Conservation (phyloP, 1,140 invertebrate species). For the Drosophila pruinosa region DNA sequence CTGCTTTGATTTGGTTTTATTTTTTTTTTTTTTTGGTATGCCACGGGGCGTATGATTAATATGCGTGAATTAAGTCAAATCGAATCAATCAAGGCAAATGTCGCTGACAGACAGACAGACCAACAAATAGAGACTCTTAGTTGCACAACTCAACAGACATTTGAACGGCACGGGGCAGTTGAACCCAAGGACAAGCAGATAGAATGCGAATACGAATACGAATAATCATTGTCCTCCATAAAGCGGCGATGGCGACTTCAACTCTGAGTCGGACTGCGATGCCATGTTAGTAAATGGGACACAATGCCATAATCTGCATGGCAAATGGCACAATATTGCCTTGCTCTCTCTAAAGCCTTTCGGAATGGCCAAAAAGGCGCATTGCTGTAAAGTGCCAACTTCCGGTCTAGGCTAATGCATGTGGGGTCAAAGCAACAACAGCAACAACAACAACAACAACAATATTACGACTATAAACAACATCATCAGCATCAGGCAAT, state of each 20-base stretch:
- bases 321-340: conserved; percentile 60
- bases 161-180: conserved; percentile 3
- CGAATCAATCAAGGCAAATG: conserved; percentile 75
- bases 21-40: conserved; percentile 8
- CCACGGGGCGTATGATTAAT: conserved; percentile 73
- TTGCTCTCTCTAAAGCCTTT: conserved; percentile 15
- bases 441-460: conserved; percentile 4
- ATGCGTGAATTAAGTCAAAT: conserved; percentile 80
- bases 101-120: conserved; percentile 36
- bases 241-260: conserved; percentile 7
- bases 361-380: conserved; percentile 19
- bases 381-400: conserved; percentile 69
- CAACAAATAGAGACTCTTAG: conserved; percentile 5
- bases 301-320: conserved; percentile 56
- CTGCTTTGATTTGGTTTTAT: conserved; percentile 46
- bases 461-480: neutral
- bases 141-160: conserved; percentile 14
- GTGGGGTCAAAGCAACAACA: conserved; percentile 23
- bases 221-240: conserved; percentile 1
- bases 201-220: neutral
- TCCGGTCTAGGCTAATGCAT: conserved; percentile 64
- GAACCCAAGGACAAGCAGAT: conserved; percentile 14
- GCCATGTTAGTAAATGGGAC: neutral
- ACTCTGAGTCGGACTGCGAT: neutral
- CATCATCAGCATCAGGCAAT: conserved; percentile 31